Evolutionary conservation across 30 jellyfish, hydroid and myxozoan genomes (phyloP).

Genomic region (Calvadosia cruxmelitensis): DNA sequence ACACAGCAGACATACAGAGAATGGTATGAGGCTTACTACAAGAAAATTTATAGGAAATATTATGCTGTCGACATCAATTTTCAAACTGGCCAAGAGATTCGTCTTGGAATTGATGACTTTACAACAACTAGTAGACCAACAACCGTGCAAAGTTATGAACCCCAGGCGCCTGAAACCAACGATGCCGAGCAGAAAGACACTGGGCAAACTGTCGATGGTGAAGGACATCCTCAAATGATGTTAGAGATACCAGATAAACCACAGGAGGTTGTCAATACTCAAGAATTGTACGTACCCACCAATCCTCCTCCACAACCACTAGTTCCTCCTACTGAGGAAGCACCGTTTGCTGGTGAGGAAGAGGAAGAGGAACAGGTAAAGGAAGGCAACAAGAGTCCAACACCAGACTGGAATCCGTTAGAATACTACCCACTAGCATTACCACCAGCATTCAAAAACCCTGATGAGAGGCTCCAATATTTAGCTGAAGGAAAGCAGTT

Average conservation of each 20-base stretch:
- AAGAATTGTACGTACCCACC: neutral
- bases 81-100: neutral
- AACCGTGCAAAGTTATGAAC: neutral
- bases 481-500: neutral
- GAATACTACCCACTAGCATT: neutral
- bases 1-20: neutral
- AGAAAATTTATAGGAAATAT: neutral
- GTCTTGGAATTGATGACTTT: neutral
- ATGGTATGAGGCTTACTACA: neutral
- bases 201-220: neutral
- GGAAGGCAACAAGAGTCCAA: neutral
- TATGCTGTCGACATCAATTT: neutral
- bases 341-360: neutral
- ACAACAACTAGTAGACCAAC: neutral
- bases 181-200: neutral
- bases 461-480: too few species aligned
- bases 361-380: neutral
- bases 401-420: neutral
- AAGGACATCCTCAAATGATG: neutral
- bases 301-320: neutral
- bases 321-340: neutral
- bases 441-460: neutral
- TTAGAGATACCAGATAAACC: neutral
- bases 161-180: neutral
- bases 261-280: neutral